Evolutionary conservation across 2,113 vertebrate genomes (phyloP).

Genomic region (Phalacrocorax aristotelis): DNA sequence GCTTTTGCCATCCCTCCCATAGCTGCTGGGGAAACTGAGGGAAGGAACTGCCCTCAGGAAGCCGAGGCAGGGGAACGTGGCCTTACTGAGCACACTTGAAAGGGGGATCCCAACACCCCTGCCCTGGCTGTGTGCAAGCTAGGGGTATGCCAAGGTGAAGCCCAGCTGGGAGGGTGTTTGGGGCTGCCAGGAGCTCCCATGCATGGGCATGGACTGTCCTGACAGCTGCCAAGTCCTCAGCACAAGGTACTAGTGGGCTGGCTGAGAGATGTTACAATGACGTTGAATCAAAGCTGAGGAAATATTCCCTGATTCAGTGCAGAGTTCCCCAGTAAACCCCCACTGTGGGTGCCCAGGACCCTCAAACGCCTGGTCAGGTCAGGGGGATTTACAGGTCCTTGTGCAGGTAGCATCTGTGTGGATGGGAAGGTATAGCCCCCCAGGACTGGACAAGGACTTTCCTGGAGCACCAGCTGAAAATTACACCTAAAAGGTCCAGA

Average conservation of each 20-base stretch:
- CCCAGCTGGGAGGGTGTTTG: not conserved
- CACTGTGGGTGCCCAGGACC: not conserved
- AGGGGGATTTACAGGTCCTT: not conserved
- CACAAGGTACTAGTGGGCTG: not conserved
- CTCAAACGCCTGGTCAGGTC: not conserved
- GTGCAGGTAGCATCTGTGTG: fast-evolving
- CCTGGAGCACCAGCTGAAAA: not conserved
- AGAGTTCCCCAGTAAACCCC: not conserved
- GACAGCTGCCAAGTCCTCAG: not conserved
- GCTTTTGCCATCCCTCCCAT: not conserved
- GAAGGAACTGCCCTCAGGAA: not conserved
- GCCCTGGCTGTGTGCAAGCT: not conserved
- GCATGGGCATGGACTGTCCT: not conserved
- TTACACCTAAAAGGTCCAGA: not conserved
- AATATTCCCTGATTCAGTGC: not conserved
- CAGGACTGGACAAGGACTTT: not conserved
- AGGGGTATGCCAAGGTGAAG: not conserved
- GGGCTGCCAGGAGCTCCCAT: not conserved
- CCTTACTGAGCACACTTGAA: not conserved
- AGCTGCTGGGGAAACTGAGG: not conserved
- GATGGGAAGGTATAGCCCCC: not conserved
- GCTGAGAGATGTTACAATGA: not conserved
- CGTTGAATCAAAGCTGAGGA: not conserved
- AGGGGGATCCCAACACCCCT: not conserved
- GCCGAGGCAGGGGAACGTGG: not conserved